phyloP scores from a whole-genome alignment of 2,113 vertebrate genomes.

The Brachyhypopomus gauderio region DNA sequence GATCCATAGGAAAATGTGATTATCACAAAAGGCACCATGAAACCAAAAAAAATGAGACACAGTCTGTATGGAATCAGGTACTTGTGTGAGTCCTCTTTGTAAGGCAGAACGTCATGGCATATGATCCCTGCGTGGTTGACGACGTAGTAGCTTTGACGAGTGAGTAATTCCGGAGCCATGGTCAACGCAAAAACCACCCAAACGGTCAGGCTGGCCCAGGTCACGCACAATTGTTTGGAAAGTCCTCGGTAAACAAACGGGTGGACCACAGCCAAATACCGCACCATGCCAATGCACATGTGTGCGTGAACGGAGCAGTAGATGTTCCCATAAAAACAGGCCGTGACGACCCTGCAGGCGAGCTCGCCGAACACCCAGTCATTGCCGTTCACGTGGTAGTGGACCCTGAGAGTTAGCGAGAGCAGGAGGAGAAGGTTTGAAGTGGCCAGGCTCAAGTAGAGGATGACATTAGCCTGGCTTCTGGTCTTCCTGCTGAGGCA shows the following conservation, averaged over 20 bases:
- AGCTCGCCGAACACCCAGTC: slow-evolving; percentile 89
- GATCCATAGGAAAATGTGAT: slow-evolving; percentile 81
- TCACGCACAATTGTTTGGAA: slow-evolving; percentile 72
- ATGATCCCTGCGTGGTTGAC: slow-evolving; percentile 62
- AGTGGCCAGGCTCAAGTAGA: slow-evolving; percentile 84
- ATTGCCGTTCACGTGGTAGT: slow-evolving; percentile 84
- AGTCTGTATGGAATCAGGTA: slow-evolving; percentile 78
- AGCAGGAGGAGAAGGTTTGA: slow-evolving; percentile 86
- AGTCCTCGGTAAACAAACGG: slow-evolving; percentile 85
- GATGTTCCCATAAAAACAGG: slow-evolving; percentile 87
- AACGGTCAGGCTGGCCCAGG: slow-evolving; percentile 67
- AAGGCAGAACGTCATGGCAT: slow-evolving; percentile 84
- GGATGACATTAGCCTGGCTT: slow-evolving; percentile 72
- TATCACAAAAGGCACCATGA: slow-evolving; percentile 79
- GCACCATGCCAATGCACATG: slow-evolving; percentile 82
- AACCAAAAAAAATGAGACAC: slow-evolving; percentile 78
- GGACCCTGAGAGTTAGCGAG: slow-evolving; percentile 81
- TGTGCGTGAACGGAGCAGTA: slow-evolving; percentile 88
- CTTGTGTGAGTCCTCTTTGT: slow-evolving; percentile 59
- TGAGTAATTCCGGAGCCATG: slow-evolving; percentile 80
- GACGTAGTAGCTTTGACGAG: slow-evolving; percentile 79
- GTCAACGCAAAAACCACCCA: slow-evolving; percentile 78
- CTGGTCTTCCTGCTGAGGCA: slow-evolving; percentile 77
- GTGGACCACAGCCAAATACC: slow-evolving; percentile 86
- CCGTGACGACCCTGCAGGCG: slow-evolving; percentile 78